Conservation (phyloP, 2,888 invertebrate species). For the Drepanosiphum platanoidis region DNA sequence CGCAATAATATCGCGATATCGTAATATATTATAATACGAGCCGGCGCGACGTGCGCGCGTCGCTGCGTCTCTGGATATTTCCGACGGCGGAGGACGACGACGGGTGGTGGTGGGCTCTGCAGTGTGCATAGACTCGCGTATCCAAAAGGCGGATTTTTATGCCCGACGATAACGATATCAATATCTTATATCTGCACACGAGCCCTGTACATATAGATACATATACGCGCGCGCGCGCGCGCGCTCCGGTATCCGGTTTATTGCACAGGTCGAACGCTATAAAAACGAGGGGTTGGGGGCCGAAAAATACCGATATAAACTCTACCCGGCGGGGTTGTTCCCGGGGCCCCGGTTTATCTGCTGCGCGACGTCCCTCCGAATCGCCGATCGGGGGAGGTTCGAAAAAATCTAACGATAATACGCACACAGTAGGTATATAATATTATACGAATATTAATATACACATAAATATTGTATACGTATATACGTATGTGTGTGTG, state of each 20-base stretch:
- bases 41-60: neutral
- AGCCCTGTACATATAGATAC: neutral
- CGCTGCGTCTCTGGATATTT: constrained; percentile 18
- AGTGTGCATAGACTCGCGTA: neutral
- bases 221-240: neutral
- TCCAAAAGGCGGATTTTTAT: constrained; percentile 53
- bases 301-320: constrained; percentile 57
- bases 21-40: neutral
- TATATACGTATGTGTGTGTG: neutral
- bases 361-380: constrained; percentile 18
- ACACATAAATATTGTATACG: neutral
- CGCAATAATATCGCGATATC: neutral
- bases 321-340: neutral
- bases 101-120: neutral
- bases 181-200: constrained; percentile 43
- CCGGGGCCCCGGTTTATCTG: constrained; percentile 19
- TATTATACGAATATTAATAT: neutral
- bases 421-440: neutral
- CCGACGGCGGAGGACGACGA: neutral
- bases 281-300: constrained; percentile 14
- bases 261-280: constrained; percentile 42
- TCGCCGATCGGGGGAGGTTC: constrained; percentile 11
- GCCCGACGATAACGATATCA: constrained; percentile 55
- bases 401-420: constrained; percentile 15
- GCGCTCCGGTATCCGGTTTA: constrained; percentile 38